Conservation (phyloP, 2,888 invertebrate genomes). For the Euphydryas editha region DNA sequence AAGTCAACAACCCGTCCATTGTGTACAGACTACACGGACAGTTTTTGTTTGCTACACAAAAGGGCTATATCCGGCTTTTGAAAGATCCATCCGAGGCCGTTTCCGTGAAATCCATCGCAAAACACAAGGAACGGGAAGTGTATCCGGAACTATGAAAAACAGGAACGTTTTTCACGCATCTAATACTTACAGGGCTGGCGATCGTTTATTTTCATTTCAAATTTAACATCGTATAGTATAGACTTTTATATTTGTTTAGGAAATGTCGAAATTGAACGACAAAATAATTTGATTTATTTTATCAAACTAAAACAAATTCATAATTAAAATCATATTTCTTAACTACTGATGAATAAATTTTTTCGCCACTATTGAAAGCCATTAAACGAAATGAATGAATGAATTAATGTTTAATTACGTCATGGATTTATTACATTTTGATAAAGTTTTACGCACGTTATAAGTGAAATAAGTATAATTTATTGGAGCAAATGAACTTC, state of each 20-base stretch:
- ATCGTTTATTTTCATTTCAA: constrained; percentile 16
- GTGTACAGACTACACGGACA: constrained; percentile 51
- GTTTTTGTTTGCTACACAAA: constrained; percentile 75
- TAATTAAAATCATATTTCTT: no score
- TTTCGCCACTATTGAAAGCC: no score
- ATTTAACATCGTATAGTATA: background rate
- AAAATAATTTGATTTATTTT: background rate
- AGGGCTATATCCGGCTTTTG: constrained; percentile 75
- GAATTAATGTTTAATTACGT: no score
- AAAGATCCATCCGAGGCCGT: constrained; percentile 63
- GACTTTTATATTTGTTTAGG: background rate
- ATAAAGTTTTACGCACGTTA: background rate
- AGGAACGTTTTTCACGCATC: constrained; percentile 60
- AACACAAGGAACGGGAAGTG: constrained; percentile 79
- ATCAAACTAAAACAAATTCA: background rate
- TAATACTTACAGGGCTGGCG: constrained; percentile 57
- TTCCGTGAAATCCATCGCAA: constrained; percentile 79
- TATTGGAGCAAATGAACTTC: constrained; percentile 11
- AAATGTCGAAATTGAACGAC: no score
- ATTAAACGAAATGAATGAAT: no score
- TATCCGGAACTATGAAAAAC: constrained; percentile 79
- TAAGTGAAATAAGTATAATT: background rate
- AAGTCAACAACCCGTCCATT: constrained; percentile 73
- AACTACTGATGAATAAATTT: no score
- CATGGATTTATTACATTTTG: background rate